Percentiles rank a stretch among this genome's conserved stretches.
phyloP scores from a whole-genome alignment of 2,888 invertebrate genomes.

The Coecobrya sp. region DNA sequence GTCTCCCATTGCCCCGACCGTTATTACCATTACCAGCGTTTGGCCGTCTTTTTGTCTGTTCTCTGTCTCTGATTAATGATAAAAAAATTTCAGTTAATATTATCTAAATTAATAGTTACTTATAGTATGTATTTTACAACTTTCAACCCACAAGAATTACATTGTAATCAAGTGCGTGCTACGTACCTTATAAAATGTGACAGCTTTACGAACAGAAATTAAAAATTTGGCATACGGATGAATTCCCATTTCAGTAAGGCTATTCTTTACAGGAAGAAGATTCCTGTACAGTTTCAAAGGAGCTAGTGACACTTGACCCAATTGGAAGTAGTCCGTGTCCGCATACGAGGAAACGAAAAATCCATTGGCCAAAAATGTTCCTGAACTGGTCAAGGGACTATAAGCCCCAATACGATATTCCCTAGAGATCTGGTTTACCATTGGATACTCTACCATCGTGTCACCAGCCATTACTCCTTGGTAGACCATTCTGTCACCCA shows the following conservation, averaged over 20 bases:
- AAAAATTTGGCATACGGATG: neutral
- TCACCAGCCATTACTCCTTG: neutral
- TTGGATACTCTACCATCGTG: neutral
- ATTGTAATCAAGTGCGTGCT: too few relatives aligned
- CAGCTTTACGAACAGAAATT: neutral
- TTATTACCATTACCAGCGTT: too few relatives aligned
- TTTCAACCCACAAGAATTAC: too few relatives aligned
- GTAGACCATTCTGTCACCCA: constrained; percentile 17
- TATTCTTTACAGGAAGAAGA: neutral
- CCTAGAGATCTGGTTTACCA: neutral
- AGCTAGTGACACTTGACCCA: constrained; percentile 61
- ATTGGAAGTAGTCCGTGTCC: constrained; percentile 18
- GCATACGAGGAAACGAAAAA: constrained; percentile 72
- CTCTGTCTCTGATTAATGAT: too few relatives aligned
- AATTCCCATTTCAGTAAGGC: too few relatives aligned
- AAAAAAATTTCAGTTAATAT: too few relatives aligned
- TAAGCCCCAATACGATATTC: constrained; percentile 51
- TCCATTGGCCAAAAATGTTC: constrained; percentile 77
- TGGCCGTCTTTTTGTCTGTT: too few relatives aligned
- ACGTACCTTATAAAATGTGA: too few relatives aligned
- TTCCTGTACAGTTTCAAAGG: constrained; percentile 39
- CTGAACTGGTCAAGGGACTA: constrained; percentile 61
- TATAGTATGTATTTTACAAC: too few relatives aligned
- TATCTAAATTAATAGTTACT: too few relatives aligned
- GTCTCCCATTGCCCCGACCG: too few relatives aligned